phyloP scores from a whole-genome alignment of 2,888 invertebrate species.

The Monochamus alternatus region DNA sequence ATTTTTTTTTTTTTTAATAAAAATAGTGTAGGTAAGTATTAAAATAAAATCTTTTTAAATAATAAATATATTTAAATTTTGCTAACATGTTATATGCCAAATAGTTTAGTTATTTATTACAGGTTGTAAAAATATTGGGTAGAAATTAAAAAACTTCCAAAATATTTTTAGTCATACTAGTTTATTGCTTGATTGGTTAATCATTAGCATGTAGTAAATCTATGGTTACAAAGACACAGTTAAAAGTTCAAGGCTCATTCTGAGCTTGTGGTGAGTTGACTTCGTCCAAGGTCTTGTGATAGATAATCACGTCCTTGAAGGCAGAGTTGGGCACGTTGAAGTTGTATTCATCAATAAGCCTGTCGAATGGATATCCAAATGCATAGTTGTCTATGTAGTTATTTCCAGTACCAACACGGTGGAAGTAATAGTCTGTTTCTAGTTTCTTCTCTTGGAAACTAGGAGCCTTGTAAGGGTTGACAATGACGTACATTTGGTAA shows the following conservation, averaged over 20 bases:
- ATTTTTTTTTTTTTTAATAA: too few species aligned
- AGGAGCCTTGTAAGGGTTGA: constrained; percentile 64
- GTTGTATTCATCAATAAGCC: constrained; percentile 72
- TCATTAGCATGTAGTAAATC: background rate
- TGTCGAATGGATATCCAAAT: constrained; percentile 84
- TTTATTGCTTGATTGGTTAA: background rate
- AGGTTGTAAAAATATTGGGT: background rate
- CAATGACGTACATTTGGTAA: constrained; percentile 72
- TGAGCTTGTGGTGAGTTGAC: constrained; percentile 13
- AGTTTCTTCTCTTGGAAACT: constrained; percentile 12
- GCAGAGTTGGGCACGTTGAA: constrained; percentile 26
- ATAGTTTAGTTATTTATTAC: background rate
- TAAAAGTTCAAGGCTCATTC: constrained; percentile 16
- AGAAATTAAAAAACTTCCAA: background rate
- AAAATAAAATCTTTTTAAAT: too few species aligned
- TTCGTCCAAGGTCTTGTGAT: constrained; percentile 23
- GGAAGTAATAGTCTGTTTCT: constrained; percentile 18
- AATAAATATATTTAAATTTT: background rate
- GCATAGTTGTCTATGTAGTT: constrained; percentile 75
- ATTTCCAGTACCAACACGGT: constrained; percentile 16
- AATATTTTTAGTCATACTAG: background rate
- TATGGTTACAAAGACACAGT: background rate
- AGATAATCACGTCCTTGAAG: constrained; percentile 28
- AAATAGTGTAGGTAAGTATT: too few species aligned
- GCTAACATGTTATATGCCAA: background rate